phyloP scores from a whole-genome alignment of 2,113 vertebrate genomes.

The Podarcis muralis region DNA sequence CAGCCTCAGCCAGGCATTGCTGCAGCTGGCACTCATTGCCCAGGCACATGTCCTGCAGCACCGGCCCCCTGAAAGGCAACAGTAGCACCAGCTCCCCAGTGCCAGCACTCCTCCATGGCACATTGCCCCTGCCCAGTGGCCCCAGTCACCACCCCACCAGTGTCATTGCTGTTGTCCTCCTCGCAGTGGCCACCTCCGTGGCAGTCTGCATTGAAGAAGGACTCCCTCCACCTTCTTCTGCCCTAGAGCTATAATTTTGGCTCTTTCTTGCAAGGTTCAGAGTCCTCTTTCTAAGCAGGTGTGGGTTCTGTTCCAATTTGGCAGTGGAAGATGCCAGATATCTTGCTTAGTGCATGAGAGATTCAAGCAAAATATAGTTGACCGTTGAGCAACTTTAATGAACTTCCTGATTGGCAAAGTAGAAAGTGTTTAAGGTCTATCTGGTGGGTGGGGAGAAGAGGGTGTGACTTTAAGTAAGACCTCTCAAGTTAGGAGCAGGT shows the following conservation, averaged over 20 bases:
- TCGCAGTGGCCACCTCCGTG: no score
- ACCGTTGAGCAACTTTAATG: neutral
- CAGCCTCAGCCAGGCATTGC: conserved; percentile 72
- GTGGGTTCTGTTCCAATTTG: neutral
- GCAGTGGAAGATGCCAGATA: neutral
- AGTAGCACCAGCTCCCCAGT: no score
- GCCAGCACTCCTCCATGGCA: no score
- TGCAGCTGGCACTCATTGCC: conserved; percentile 87
- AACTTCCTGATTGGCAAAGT: neutral
- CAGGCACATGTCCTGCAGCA: conserved; percentile 91
- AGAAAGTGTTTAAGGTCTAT: neutral
- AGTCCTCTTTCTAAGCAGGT: neutral
- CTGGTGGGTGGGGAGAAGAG: neutral
- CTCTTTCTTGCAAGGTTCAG: neutral
- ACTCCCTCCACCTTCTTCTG: no score
- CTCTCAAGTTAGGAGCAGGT: neutral
- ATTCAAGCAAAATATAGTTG: neutral
- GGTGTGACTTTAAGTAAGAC: neutral
- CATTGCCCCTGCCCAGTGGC: no score
- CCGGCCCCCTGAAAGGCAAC: neutral
- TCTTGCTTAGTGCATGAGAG: neutral
- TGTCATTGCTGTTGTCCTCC: no score
- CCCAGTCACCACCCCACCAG: no score
- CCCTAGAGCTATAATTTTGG: neutral
- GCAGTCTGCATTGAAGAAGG: no score